These are phyloP conservation scores for Lucilia sericata DNA, from an alignment of 1,140 invertebrate species.

Conservation along the genomic window DNA sequence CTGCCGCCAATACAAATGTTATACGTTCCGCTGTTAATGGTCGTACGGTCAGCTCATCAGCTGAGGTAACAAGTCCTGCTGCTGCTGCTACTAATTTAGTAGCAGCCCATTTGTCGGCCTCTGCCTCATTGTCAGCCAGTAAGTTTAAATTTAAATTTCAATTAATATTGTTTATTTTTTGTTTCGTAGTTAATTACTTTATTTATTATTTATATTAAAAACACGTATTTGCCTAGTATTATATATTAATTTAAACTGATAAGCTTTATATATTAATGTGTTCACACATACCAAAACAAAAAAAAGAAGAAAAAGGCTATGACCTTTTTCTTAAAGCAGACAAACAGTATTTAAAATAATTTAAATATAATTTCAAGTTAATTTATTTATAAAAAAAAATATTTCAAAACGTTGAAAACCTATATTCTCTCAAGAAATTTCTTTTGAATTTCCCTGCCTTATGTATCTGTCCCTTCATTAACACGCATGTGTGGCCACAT, in stretches of 20 bases:
- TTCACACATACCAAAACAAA: not conserved
- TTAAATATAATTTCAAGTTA: conserved; percentile 7
- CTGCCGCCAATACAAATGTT: conserved; percentile 58
- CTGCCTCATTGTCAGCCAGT: conserved; percentile 70
- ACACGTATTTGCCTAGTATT: not conserved
- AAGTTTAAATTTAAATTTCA: conserved; percentile 56
- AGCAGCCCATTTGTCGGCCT: conserved; percentile 64
- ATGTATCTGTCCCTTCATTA: not conserved
- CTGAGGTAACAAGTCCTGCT: conserved; percentile 16
- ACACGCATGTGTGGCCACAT: conserved; percentile 49
- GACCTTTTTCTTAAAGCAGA: conserved; percentile 20
- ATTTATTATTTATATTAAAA: conserved; percentile 10
- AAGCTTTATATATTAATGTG: conserved; percentile 27
- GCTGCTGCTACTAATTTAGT: conserved; percentile 27
- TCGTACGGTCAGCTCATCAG: conserved; percentile 52
- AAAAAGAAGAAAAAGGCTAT: conserved; percentile 32
- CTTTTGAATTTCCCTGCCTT: not conserved
- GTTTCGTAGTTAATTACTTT: not conserved
- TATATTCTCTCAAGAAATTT: not conserved
- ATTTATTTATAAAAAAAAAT: not conserved
- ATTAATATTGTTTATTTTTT: not conserved
- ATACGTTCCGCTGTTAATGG: conserved; percentile 59
- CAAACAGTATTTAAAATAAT: conserved; percentile 15
- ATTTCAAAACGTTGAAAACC: not conserved
- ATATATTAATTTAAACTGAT: conserved; percentile 24